A percentile compares a stretch with the other conserved stretches of the same genome.
Evolutionary conservation across 2,888 invertebrate species (phyloP).

Genomic region (Tyria jacobaeae): DNA sequence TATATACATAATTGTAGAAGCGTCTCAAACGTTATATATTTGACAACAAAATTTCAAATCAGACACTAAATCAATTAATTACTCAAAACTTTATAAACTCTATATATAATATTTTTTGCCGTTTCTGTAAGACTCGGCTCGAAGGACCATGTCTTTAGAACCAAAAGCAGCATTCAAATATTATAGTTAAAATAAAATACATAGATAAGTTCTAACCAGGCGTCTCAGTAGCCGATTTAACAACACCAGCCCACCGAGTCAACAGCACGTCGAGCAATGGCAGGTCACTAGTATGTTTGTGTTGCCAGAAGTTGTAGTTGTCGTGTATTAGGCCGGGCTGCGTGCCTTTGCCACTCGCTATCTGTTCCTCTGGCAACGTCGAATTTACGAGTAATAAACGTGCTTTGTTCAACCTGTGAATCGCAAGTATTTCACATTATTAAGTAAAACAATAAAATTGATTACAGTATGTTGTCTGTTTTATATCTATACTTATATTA

Average conservation of each 20-base stretch:
- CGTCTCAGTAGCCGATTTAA: conserved; percentile 21
- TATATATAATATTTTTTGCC: too few relatives aligned
- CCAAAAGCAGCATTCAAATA: background rate
- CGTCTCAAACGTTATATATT: too few relatives aligned
- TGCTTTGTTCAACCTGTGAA: conserved; percentile 85
- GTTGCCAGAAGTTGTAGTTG: conserved; percentile 89
- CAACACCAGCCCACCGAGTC: conserved; percentile 83
- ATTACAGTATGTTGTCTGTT: too few relatives aligned
- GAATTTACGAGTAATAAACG: conserved; percentile 89
- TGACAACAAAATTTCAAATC: too few relatives aligned
- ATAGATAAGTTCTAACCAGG: conserved; percentile 53
- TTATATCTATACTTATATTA: background rate
- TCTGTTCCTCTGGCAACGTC: conserved; percentile 80
- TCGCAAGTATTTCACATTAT: background rate
- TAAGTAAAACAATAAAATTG: too few relatives aligned
- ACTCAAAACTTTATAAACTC: too few relatives aligned
- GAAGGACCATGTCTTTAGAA: background rate
- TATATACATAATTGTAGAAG: too few relatives aligned
- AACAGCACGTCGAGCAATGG: conserved; percentile 87
- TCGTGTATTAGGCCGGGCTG: conserved; percentile 71
- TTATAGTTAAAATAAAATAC: background rate
- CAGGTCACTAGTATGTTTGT: conserved; percentile 89
- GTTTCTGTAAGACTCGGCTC: too few relatives aligned
- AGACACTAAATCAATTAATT: background rate
- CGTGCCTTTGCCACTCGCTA: conserved; percentile 53